Base-by-base conservation (phyloP, 2,888 invertebrate species). In the Lacanobia oleracea region DNA sequence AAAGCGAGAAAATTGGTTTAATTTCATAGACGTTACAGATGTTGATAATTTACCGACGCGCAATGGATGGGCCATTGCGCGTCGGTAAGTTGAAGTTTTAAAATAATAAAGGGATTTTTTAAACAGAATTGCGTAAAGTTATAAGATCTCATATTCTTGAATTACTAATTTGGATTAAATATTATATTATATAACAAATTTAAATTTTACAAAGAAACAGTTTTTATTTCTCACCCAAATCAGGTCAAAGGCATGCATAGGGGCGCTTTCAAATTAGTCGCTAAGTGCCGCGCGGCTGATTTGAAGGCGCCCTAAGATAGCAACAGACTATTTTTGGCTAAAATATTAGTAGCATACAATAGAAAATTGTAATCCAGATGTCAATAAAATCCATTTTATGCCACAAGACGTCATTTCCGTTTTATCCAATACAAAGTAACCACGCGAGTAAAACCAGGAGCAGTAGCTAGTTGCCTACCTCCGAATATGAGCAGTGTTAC, bases 401-500 rank as follows among this genome's bases (percentile, higher is more conserved):
- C 16, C 23, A 51, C 23, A 27, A 10, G 14, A 40, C 4, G 8
- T 27, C n/a, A 2, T 33, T 61, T 64, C 33, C 21, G 16, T 10
- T 54, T 23, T 10, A 43, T n/a, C 9, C 60, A 18, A 59, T 65
- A 23, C 66, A 48, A 64, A 82, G 69, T 67, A 60, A 64, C 45
- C n/a, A 10, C 33, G 57, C 66, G 59, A 73, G 72, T 27, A 21
- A 27, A 66, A 3, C 48, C 75, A 23, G 53, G 43, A 6, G 40
- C 53, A 50, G 57, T 27, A 69, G 37, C 68, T 77, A 74, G 50
- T 62, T 77, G 71, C 62, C 66, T 77, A 72, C 62, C 66, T 53
- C 18, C 68, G 53, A 86, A 76, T 85, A 82, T 82, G 75, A 85
- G 64, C 78, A 54, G 45, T 72, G 75, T 59, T 76, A 75, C 68